Conservation (phyloP, 2,797 vertebrate genomes). For the Pantherophis vulpinus region DNA sequence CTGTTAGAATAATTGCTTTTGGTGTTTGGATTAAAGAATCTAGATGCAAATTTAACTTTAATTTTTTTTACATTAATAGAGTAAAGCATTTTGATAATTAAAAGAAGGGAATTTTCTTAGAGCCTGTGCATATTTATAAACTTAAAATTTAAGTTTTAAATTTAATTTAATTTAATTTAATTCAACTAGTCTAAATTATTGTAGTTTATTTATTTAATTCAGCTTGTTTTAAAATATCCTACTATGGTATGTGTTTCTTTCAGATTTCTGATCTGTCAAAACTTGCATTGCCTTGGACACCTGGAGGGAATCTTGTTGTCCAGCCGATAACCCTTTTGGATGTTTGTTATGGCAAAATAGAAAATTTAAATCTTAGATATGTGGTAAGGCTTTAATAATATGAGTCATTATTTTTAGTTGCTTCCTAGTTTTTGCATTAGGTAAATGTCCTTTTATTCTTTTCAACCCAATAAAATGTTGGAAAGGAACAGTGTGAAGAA, state of each 20-base stretch:
- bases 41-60: background rate
- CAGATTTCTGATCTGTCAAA: conserved; percentile 57
- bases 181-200: background rate
- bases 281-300: conserved; percentile 56
- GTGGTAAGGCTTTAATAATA: conserved; percentile 53
- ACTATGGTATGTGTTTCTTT: conserved; percentile 28
- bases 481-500: background rate
- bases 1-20: background rate
- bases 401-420: background rate
- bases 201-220: background rate
- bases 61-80: background rate
- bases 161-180: background rate
- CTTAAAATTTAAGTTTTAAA: background rate
- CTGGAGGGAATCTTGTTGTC: conserved; percentile 55
- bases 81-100: background rate
- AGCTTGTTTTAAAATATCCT: background rate
- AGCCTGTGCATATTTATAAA: background rate
- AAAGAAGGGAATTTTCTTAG: background rate
- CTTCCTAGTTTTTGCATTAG: background rate
- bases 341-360: conserved; percentile 61
- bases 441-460: background rate
- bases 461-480: background rate
- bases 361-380: conserved; percentile 65
- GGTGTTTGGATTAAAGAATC: background rate
- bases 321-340: conserved; percentile 57